Percentiles rank a stretch among this genome's conserved stretches.
Conservation (phyloP, 2,888 invertebrate genomes). For the Drosophila borborema region DNA sequence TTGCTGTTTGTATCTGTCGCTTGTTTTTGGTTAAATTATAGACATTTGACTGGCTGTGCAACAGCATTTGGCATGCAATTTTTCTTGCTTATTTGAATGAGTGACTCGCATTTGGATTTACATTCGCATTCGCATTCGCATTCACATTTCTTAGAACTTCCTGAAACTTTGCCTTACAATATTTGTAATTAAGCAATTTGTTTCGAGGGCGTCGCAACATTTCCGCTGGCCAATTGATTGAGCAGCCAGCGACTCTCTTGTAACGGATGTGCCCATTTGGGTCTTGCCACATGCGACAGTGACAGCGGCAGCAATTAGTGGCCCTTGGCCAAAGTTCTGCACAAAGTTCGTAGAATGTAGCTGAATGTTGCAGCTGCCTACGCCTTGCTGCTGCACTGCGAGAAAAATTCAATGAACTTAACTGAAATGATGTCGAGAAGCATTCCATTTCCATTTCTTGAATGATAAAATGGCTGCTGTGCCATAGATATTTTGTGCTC, state of each 20-base stretch:
- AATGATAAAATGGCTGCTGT: neutral
- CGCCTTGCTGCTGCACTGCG: neutral
- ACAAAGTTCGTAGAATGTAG: constrained; percentile 34
- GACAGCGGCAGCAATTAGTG: constrained; percentile 56
- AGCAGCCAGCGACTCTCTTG: constrained; percentile 34
- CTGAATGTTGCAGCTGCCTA: neutral
- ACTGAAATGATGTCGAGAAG: neutral
- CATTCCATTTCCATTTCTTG: neutral
- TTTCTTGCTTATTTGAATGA: constrained; percentile 74
- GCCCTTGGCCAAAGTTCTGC: constrained; percentile 26
- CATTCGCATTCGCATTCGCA: constrained; percentile 32
- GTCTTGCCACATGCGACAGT: constrained; percentile 38
- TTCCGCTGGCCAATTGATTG: constrained; percentile 72
- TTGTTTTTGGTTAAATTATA: constrained; percentile 78
- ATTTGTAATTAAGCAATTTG: constrained; percentile 78
- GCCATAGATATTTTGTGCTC: neutral
- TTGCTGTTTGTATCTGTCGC: constrained; percentile 73
- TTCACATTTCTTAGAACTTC: constrained; percentile 58
- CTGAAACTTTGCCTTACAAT: constrained; percentile 49
- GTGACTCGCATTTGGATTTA: constrained; percentile 49
- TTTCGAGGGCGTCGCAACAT: constrained; percentile 61
- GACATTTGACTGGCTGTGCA: constrained; percentile 73
- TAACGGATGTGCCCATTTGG: constrained; percentile 68
- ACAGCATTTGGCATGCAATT: constrained; percentile 72
- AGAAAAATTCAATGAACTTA: neutral